phyloP scores from a whole-genome alignment of 2,888 invertebrate genomes.

The Drosophila cracens region DNA sequence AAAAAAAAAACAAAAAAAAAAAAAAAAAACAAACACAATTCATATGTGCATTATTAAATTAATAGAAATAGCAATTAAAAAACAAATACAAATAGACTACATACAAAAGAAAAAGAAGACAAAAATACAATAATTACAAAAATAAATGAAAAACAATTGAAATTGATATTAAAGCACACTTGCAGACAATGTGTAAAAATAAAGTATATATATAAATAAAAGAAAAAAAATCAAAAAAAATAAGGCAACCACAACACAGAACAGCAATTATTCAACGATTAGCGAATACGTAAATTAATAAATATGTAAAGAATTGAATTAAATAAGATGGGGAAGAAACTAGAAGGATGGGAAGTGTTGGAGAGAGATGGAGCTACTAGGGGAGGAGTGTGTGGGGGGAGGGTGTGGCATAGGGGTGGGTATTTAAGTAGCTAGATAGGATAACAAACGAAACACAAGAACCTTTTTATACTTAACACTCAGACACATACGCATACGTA shows the following conservation, averaged over 20 bases:
- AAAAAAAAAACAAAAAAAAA: conserved; percentile 2
- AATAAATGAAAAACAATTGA: conserved; percentile 31
- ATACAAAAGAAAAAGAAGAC: conserved; percentile 21
- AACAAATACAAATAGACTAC: conserved; percentile 23
- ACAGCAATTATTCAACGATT: conserved; percentile 42
- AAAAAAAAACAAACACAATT: conserved; percentile 20
- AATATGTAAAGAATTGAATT: conserved; percentile 21
- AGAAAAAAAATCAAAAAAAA: conserved; percentile 19
- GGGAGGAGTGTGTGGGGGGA: not conserved
- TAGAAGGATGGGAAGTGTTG: not conserved
- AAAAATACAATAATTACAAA: conserved; percentile 11
- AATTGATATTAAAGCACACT: conserved; percentile 85
- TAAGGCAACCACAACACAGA: conserved; percentile 28
- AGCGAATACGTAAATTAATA: conserved; percentile 33
- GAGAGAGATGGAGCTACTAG: not conserved
- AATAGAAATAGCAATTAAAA: conserved; percentile 46
- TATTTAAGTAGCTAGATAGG: conserved; percentile 34
- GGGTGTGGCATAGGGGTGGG: not conserved
- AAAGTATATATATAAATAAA: conserved; percentile 64
- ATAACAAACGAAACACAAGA: conserved; percentile 3
- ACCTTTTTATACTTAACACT: not conserved
- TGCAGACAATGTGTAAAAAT: conserved; percentile 86
- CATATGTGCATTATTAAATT: conserved; percentile 51
- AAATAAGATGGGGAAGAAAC: not conserved
- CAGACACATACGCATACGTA: not conserved